phyloP scores from a whole-genome alignment of 2,113 vertebrate species.

The Crotophaga sulcirostris region DNA sequence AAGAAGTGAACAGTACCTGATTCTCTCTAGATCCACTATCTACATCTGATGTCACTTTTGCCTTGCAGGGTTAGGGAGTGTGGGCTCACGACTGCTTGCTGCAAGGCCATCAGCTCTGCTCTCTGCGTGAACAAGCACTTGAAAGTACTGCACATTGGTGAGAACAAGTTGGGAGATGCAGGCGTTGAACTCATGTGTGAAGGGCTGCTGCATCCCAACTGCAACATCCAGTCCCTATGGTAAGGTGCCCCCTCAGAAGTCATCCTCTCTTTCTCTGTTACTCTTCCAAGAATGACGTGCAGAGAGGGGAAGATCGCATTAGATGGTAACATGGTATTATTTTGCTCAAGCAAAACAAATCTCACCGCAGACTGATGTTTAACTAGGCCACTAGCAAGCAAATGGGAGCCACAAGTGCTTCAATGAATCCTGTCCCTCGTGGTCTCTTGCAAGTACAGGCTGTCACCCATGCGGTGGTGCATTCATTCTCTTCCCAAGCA shows the following conservation, averaged over 20 bases:
- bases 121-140: slow-evolving; percentile 54
- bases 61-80: slow-evolving; percentile 72
- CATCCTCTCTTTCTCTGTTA: background rate
- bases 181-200: slow-evolving; percentile 62
- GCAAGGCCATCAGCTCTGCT: slow-evolving; percentile 44
- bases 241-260: slow-evolving; percentile 36
- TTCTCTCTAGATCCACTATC: background rate
- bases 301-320: background rate
- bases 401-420: background rate
- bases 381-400: background rate
- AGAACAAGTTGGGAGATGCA: slow-evolving; percentile 61
- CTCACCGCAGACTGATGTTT: background rate
- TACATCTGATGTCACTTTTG: background rate
- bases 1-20: background rate
- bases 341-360: background rate
- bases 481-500: background rate
- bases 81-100: slow-evolving; percentile 58
- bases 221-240: slow-evolving; percentile 63
- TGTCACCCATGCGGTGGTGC: background rate
- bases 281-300: background rate
- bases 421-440: background rate
- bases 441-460: background rate
- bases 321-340: background rate
- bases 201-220: slow-evolving; percentile 57
- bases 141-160: slow-evolving; percentile 66